Conservation (phyloP, 2,113 vertebrate species). For the Lota lota region DNA sequence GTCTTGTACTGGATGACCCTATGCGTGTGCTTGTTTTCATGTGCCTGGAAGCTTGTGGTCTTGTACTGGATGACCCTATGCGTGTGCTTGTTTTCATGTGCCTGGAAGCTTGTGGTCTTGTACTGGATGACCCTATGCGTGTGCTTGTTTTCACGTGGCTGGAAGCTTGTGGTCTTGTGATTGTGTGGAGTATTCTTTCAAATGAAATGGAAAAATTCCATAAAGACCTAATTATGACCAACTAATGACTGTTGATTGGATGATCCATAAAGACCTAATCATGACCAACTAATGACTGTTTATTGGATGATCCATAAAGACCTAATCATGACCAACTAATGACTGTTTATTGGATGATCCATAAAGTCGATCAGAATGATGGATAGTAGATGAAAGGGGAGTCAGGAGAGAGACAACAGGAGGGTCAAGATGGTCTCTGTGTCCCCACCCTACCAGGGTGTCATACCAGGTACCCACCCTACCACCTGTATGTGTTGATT, state of each 20-base stretch:
- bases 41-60: background rate
- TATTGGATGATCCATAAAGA: background rate
- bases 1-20: background rate
- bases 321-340: background rate
- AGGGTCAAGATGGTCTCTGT: too few species aligned
- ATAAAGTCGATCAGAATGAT: too few species aligned
- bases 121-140: too few species aligned
- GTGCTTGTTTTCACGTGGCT: conserved; percentile 2
- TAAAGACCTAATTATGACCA: background rate
- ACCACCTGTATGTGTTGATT: too few species aligned
- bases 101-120: background rate
- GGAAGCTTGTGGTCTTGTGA: background rate
- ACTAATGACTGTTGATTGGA: background rate
- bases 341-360: background rate
- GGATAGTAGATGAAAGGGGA: too few species aligned
- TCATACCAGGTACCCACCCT: too few species aligned
- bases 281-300: background rate
- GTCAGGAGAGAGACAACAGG: too few species aligned
- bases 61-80: background rate
- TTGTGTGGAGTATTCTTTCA: background rate
- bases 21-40: conserved; percentile 1
- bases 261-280: too few species aligned
- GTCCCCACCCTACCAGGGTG: too few species aligned
- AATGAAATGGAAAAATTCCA: too few species aligned
- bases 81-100: conserved; percentile 6